Conservation (phyloP, 1,140 invertebrate species). For the Samia ricini region DNA sequence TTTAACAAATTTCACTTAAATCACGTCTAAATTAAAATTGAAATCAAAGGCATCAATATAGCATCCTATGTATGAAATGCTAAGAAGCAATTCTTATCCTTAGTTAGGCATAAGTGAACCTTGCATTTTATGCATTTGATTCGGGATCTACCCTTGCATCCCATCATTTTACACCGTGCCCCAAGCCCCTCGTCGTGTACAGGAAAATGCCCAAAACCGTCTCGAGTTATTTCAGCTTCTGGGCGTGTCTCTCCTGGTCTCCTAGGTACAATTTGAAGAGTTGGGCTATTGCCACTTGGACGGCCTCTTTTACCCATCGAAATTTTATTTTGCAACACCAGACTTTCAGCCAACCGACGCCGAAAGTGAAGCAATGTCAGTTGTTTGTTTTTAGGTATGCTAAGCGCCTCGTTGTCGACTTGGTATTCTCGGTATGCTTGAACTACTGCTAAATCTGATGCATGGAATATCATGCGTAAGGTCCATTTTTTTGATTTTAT, state of each 20-base stretch:
- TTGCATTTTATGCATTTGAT: not conserved
- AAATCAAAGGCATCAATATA: constrained; percentile 5
- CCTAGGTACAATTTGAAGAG: not conserved
- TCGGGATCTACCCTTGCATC: not conserved
- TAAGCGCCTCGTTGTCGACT: constrained; percentile 22
- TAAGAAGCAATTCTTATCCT: not conserved
- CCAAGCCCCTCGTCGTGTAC: constrained; percentile 24
- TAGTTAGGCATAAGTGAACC: constrained; percentile 3
- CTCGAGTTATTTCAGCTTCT: constrained; percentile 23
- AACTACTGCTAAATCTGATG: constrained; percentile 36
- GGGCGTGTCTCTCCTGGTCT: not conserved
- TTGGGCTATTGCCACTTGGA: constrained; percentile 21
- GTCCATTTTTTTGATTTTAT: too few species aligned
- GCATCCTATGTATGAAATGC: not conserved
- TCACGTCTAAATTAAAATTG: constrained; percentile 8
- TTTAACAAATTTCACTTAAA: constrained; percentile 8
- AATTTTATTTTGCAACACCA: not conserved
- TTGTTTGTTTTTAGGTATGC: not conserved
- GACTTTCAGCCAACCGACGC: constrained; percentile 14
- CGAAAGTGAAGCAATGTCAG: not conserved
- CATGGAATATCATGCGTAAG: constrained; percentile 43
- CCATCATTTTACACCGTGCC: not conserved
- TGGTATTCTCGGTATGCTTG: constrained; percentile 34
- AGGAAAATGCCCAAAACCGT: constrained; percentile 35
- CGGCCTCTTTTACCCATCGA: constrained; percentile 12